Base-by-base conservation (phyloP, 2,888 invertebrate genomes). In the Ephialtes manifestator region DNA sequence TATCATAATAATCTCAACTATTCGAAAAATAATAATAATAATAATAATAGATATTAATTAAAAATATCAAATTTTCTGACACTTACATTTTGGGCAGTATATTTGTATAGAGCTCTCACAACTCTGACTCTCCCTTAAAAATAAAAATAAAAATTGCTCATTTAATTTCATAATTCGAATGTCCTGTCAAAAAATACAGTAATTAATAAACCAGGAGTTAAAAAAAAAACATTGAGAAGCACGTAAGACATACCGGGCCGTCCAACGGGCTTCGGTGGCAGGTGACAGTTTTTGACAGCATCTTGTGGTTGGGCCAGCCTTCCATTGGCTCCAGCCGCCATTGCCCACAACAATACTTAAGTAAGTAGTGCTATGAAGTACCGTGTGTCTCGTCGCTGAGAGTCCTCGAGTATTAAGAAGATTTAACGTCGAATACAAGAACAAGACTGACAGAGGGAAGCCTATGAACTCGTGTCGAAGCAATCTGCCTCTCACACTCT, bases 71-170 rank as follows among this genome's bases (percentile, higher is more conserved):
- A 67, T 46, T 46, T 46, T 5, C 13, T 15, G 5, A 43, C 11
- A 92, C 94, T 93, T 93, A 95, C 96, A 92, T 95, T 94, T 89
- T 95, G 95, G 18, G 96, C 96, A 72, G 94, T 94, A 89, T 96
- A 96, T 82, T 94, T 94, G 92, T 95, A 96, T 77, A 95, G 87
- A 11, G 96, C 95, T 89, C 95, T 93, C 13, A 95, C 95, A 75
- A 96, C 95, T 92, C 95, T 95, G 28, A 96, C 95, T 85, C 94
- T 94, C 63, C 95, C 95, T 95, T 90, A 60, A 91, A 91, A 70
- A 28, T n/a, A 68, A 68, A 58, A 70, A 43, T 53, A 78, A 65
- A 43, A 39, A 43, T 51, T 7, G 31, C 35, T 67, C 18, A 58
- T 76, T n/a, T 35, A 5, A 4, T 43, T 58, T 13, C 11, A 48